Percentiles rank a stretch among this genome's conserved stretches.
Evolutionary conservation across 2,797 vertebrate genomes (phyloP).

Genomic region (Sphenopsis melanotis): DNA sequence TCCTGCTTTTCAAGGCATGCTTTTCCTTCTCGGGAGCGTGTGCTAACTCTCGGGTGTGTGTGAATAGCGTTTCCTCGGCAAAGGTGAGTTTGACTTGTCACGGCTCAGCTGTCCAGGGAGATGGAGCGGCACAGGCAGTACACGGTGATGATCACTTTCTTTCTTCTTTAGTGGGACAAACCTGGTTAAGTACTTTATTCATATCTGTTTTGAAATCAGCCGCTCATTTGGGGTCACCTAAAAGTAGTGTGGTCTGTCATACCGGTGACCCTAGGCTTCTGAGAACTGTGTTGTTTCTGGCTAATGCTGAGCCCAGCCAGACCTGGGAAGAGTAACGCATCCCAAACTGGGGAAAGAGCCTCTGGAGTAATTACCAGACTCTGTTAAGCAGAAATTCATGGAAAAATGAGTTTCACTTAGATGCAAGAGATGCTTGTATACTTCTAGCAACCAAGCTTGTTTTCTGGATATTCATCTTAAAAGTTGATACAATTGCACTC

Average conservation of each 20-base stretch:
- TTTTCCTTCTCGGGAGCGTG: too few species aligned
- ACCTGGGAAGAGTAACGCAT: neutral
- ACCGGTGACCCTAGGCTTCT: neutral
- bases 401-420: neutral
- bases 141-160: neutral
- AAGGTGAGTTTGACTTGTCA: neutral
- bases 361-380: neutral
- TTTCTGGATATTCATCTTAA: neutral
- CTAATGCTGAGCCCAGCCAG: neutral
- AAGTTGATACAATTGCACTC: neutral
- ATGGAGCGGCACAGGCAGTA: too few species aligned
- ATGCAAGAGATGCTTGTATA: neutral
- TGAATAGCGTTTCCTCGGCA: neutral
- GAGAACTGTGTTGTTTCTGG: neutral
- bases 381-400: neutral
- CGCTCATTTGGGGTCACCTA: neutral
- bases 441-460: neutral
- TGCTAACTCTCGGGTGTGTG: fast-evolving
- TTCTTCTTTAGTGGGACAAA: fast-evolving
- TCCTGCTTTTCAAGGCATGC: neutral
- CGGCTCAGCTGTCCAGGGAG: neutral
- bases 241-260: neutral
- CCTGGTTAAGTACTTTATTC: neutral
- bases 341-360: neutral
- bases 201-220: neutral